Percentiles rank a stretch among this genome's conserved stretches.
These are phyloP conservation scores for Sphinx pinastri DNA, from an alignment of 2,888 invertebrate genomes.

Conservation along the genomic window DNA sequence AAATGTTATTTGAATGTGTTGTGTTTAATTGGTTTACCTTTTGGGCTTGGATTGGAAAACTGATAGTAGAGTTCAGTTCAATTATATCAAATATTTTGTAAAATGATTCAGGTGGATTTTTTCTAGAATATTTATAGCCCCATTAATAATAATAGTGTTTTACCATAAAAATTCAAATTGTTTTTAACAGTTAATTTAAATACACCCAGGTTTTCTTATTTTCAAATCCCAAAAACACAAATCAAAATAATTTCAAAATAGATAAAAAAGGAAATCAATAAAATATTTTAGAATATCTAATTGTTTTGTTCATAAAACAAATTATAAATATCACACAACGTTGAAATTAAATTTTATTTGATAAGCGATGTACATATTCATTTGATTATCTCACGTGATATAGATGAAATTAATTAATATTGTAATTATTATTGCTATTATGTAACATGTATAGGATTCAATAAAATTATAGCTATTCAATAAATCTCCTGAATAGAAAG, in stretches of 20 bases:
- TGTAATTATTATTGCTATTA: slow-evolving; percentile 46
- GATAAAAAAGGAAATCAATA: slow-evolving; percentile 2
- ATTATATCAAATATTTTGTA: too few species aligned
- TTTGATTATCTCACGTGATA: slow-evolving; percentile 59
- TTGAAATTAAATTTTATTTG: slow-evolving; percentile 30
- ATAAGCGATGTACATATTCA: slow-evolving; percentile 66
- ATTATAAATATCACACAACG: slow-evolving; percentile 23
- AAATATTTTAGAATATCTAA: slow-evolving; percentile 1
- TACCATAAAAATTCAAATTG: too few species aligned
- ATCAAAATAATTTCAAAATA: neutral
- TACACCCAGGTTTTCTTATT: too few species aligned
- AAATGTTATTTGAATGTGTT: neutral
- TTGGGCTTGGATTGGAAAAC: neutral
- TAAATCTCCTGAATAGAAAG: neutral
- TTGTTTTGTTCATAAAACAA: slow-evolving; percentile 15
- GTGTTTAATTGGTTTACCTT: slow-evolving; percentile 2
- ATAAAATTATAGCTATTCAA: slow-evolving; percentile 2
- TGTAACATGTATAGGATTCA: slow-evolving; percentile 25
- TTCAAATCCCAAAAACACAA: too few species aligned
- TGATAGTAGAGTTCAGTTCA: too few species aligned
- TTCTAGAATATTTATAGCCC: too few species aligned
- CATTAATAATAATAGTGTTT: too few species aligned
- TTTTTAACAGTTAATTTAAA: too few species aligned
- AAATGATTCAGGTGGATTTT: too few species aligned
- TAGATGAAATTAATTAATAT: slow-evolving; percentile 49